Evolutionary conservation across 2,113 vertebrate species (phyloP), one percentile per base, ranked within the genome.

Genomic region (Falcunculus frontatus): DNA sequence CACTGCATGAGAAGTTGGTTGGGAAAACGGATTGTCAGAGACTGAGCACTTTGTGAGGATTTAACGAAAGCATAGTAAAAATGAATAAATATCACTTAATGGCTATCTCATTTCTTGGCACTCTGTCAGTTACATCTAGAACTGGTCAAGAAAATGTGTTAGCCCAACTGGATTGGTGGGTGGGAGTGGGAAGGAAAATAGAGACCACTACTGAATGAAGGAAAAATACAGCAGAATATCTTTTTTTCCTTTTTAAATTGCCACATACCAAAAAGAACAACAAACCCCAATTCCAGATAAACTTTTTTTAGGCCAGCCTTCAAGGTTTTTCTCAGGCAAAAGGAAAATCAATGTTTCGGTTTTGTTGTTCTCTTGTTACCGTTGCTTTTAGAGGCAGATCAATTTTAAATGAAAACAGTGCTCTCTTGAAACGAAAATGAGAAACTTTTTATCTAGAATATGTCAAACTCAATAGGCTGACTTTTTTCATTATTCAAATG

Each of bases 341-440:
- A 92, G 42, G 70, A 92, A 86, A 93, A 91, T 84, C 64, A 62
- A 12, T 80, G 39, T 77, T 94, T 76, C 67, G 50, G 67, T 79
- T 84, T 11, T 79, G 39, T 68, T 87, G 52, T 69, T 89, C 49
- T 94, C 52, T 90, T 50, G 29, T 70, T 89, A 86, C 33, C 1
- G 0, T 79, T 94, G 56, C 49, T 83, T 93, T 94, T 53, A 76
- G 62, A 88, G 0, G 3, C 37, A 90, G 59, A 89, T 90, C 33
- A 80, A 79, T 93, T 96, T 83, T 53, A 83, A 76, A 91, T 62
- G 20, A 93, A 95, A 90, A 74, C 23, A 41, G 42, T 6, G 1
- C 17, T 91, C 15, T 60, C 74, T 67, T 87, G 81, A 95, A 91
- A 95, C 23, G 47, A 91, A 91, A 96, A 83, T 41, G n/a, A 79